Base-by-base conservation (phyloP, 2,888 invertebrate species). In the Amphipoea lucens region DNA sequence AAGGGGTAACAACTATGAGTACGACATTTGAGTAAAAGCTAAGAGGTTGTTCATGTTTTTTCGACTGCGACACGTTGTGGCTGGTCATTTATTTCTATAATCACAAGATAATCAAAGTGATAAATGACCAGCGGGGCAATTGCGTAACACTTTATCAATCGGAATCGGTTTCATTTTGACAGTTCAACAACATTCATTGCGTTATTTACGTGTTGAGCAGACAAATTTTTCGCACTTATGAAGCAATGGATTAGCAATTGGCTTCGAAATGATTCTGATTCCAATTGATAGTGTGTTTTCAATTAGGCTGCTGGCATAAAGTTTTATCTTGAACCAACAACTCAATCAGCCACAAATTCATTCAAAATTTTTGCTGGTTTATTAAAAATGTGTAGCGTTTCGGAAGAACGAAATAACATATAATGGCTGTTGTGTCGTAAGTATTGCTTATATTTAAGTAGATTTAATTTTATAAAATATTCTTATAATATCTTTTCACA, bases 331-430 rank as follows among this genome's bases (percentile, higher is more conserved):
- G 6, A 17, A 20, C 0, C 17, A n/a, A n/a, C 2, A 20, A 74
- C 0, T 70, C 17, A 74, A 40, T 42, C 17, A n/a, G 7, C 4
- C 2, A 20, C 20, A 2, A 29, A 65, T 4, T 60, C 5, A 42
- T 40, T 54, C 3, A 17, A 57, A 9, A 5, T 40, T 3, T 88
- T 89, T 86, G 83, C 85, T 90, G 83, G 82, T 79, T 83, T 88
- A 82, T 83, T 82, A 87, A 88, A 89, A 87, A 85, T 84, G 77
- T 82, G 78, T 88, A 84, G 62, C 68, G 76, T 74, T 82, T 74
- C 62, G 60, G 74, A 86, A 79, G 76, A 12, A 48, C 48, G 48
- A 12, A 48, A 48, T 74, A 69, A 76, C 45, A 78, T 54, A 36
- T 67, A 29, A 65, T 74, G 14, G 42, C n/a, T 17, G n/a, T 48